Evolutionary conservation across 2,888 invertebrate species (phyloP).

Genomic region (Mimachlamys varia): DNA sequence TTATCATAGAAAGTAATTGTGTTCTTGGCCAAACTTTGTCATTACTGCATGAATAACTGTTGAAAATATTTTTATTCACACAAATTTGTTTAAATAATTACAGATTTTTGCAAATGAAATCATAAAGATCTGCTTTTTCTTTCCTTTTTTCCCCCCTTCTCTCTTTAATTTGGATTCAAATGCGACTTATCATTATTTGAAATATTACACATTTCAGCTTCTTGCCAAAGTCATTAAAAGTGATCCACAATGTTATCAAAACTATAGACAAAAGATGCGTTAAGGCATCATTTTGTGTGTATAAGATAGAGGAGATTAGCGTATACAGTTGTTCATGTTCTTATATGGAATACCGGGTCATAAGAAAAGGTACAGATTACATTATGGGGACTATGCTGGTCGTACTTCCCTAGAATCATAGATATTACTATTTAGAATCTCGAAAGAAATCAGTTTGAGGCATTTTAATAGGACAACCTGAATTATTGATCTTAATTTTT

Average conservation of each 20-base stretch:
- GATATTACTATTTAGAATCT: background rate
- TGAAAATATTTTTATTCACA: background rate
- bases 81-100: background rate
- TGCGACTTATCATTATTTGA: background rate
- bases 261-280: background rate
- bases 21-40: background rate
- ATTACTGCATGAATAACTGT: background rate
- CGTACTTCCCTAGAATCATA: background rate
- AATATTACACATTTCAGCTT: background rate
- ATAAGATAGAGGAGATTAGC: background rate
- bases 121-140: background rate
- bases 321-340: background rate
- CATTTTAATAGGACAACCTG: background rate
- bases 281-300: background rate
- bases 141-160: background rate
- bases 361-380: background rate
- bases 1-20: background rate
- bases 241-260: too few relatives aligned
- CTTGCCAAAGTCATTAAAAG: constrained; percentile 3
- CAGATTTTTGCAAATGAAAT: background rate
- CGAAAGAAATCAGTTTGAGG: background rate
- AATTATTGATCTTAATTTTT: background rate
- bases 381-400: background rate
- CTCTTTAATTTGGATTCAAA: background rate
- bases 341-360: background rate